Percentiles rank a stretch among this genome's conserved stretches.
These are phyloP conservation scores for Mycteria americana DNA, from an alignment of 2,797 vertebrate species.

Conservation along the genomic window DNA sequence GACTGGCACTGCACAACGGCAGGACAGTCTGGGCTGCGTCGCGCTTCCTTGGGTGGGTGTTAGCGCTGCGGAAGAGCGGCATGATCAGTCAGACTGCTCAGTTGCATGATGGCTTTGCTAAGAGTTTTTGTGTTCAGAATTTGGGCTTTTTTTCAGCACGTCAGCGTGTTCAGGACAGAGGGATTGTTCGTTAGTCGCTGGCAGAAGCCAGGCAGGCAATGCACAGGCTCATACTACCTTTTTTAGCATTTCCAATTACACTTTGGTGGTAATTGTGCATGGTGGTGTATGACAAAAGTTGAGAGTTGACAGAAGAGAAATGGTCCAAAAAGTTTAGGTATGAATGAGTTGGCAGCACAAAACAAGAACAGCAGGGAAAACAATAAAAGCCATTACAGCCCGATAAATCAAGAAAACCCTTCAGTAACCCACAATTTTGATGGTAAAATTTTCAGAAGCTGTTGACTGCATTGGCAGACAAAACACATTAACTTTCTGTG, in stretches of 20 bases:
- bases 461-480: neutral
- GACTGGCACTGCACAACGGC: neutral
- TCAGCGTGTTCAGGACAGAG: neutral
- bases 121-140: neutral
- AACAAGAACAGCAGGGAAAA: neutral
- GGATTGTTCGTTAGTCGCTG: neutral
- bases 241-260: neutral
- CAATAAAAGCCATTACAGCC: neutral
- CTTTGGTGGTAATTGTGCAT: neutral
- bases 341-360: neutral
- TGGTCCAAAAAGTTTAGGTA: neutral
- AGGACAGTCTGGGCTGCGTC: neutral
- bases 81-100: fast-evolving
- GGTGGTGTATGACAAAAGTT: neutral
- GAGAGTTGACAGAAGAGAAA: neutral
- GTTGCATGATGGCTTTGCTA: fast-evolving
- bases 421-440: neutral
- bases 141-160: neutral
- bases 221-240: neutral
- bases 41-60: fast-evolving
- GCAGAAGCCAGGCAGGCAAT: neutral
- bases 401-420: neutral
- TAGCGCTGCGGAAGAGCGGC: neutral
- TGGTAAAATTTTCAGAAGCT: neutral
- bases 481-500: neutral